Evolutionary conservation across 30 jellyfish, hydroid and myxozoan genomes (phyloP), one percentile per base, ranked within the genome.

Genomic region (Sanderia malayensis): DNA sequence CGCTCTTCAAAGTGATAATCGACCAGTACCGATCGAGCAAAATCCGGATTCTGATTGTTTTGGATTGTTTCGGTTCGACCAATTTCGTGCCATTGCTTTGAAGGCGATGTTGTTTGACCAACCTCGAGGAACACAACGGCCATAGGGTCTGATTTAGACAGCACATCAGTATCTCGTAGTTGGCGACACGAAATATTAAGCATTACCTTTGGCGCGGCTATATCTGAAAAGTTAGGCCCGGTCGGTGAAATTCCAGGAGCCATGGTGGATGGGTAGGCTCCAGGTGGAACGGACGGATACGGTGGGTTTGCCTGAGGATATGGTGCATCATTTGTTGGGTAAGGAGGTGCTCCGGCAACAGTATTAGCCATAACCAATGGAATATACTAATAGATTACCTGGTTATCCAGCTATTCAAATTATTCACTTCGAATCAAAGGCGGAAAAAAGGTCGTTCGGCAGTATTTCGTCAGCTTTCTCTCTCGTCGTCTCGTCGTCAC

Each of bases 101-200:
- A 47, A 2, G 89, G 25, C 4, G 27, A 75, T 9, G 24, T 10
- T 15, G 25, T 15, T n/a, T n/a, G n/a, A n/a, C n/a, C n/a, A 19
- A 13, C 41, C 67, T 85, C 96, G 11, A 75, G 24, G n/a, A 62
- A 92, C 10, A 85, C 73, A 30, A 92, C 98, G 17, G 68, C 96
- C 89, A 92, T 28, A 6, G 98, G 98, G 49, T 92, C 98, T 20
- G 98, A 92, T 52, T 92, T 92, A 28, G 98, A 92, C 18, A 92
- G 69, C 6, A 79, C 65, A 49, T 92, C 98, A 7, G 44, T 44
- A 71, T 92, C 82, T 22, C 45, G 47, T 25, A 92, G 68, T 61
- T 80, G 61, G 6, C 82, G 75, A 62, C 98, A 92, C 1, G 98
- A 85, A 2, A 92, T 27, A 30, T 73, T 85, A 26, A 92, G 41